phyloP scores from a whole-genome alignment of 2,113 vertebrate species.

The Sialia sialis region DNA sequence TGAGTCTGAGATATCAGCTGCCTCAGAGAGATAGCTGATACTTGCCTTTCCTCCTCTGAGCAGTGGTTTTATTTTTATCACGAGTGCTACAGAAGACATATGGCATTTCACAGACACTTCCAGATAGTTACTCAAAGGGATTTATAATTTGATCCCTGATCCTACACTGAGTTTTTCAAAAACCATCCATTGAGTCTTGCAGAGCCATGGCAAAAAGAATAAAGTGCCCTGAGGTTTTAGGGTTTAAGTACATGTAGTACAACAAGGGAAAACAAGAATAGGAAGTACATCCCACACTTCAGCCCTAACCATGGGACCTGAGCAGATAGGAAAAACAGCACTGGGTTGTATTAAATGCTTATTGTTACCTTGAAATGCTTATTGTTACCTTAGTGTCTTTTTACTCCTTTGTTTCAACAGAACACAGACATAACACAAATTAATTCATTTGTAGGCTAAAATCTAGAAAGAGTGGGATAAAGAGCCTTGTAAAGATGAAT shows the following conservation, averaged over 20 bases:
- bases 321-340: neutral
- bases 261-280: neutral
- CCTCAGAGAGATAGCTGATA: neutral
- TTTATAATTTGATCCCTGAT: neutral
- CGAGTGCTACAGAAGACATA: neutral
- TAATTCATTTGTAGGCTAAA: neutral
- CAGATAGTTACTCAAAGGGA: neutral
- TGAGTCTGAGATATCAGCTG: neutral
- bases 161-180: neutral
- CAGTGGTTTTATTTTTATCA: neutral
- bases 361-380: neutral
- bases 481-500: neutral
- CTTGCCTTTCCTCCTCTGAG: neutral
- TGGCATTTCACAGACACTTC: neutral
- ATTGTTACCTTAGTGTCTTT: neutral
- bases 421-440: rapidly evolving
- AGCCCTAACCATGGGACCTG: neutral
- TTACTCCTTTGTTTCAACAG: neutral
- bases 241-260: neutral
- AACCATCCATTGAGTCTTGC: neutral
- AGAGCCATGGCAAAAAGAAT: neutral
- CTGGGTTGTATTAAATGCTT: neutral
- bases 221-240: neutral
- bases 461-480: neutral
- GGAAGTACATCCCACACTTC: neutral